Conservation (phyloP, 2,797 vertebrate genomes). For the Anabacerthia variegaticeps region DNA sequence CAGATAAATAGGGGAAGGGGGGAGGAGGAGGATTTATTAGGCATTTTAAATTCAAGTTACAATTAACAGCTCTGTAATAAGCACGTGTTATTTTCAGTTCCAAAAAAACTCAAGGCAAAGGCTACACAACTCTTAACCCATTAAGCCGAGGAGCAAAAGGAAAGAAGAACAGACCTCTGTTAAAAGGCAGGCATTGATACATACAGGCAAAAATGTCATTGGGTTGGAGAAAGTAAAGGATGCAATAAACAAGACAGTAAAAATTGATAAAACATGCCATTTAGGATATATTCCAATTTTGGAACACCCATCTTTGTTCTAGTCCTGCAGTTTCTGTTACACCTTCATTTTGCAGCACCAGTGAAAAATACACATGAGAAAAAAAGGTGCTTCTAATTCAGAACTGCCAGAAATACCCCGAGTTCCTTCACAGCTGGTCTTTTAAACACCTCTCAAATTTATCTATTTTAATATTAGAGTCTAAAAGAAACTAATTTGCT, state of each 20-base stretch:
- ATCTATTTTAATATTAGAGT: background rate
- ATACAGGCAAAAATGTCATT: background rate
- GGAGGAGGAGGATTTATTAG: slow-evolving; percentile 2
- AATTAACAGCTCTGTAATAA: slow-evolving; percentile 4
- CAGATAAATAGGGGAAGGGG: background rate
- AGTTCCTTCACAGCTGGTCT: background rate
- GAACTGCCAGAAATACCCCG: background rate
- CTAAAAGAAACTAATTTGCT: background rate
- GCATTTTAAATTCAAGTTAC: slow-evolving; percentile 39
- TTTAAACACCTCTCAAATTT: background rate
- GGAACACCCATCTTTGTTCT: background rate
- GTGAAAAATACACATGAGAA: background rate
- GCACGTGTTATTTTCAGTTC: background rate
- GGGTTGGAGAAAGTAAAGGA: background rate
- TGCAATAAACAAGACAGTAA: background rate
- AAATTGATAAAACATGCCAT: background rate
- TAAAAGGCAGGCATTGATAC: background rate
- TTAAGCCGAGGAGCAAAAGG: background rate
- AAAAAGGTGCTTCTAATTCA: background rate
- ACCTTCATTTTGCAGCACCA: background rate
- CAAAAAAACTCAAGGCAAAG: background rate
- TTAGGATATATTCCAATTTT: background rate
- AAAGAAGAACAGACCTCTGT: background rate
- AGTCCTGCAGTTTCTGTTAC: background rate
- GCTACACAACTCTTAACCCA: background rate